Evolutionary conservation across 92 coral and sea anemone species (phyloP).

Genomic region (Epizoanthus scotinus): DNA sequence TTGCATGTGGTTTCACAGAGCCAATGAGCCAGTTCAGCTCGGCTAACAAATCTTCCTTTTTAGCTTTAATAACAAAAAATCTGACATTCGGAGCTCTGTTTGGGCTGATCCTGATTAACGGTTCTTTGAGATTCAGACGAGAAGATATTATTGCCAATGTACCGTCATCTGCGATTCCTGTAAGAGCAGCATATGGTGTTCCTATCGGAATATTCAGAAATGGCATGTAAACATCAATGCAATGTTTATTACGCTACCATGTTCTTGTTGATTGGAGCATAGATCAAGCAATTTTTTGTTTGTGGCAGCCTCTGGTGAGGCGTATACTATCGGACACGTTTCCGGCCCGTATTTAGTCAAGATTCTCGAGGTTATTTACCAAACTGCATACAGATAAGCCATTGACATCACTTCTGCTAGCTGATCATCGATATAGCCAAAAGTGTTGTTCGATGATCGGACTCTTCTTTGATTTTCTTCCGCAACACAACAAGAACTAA

Average conservation of each 20-base stretch:
- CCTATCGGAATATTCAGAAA: not conserved
- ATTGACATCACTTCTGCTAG: not conserved
- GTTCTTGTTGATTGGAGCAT: not conserved
- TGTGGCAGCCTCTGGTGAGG: not conserved
- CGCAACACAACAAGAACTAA: not conserved
- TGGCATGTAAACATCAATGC: not conserved
- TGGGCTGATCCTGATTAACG: not conserved
- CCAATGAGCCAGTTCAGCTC: slow-evolving; percentile 45
- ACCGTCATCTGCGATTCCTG: not conserved
- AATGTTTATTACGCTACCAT: not conserved
- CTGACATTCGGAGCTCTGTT: not conserved
- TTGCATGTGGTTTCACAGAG: slow-evolving; percentile 5
- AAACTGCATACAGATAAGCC: not conserved
- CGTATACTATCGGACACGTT: not conserved
- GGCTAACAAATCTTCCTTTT: not conserved
- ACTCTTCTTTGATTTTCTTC: no score
- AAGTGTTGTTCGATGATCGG: not conserved
- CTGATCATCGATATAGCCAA: not conserved
- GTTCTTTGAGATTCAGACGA: not conserved
- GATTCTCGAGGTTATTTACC: not conserved
- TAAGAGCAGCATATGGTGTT: slow-evolving; percentile 2
- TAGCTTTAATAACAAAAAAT: not conserved
- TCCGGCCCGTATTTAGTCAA: not conserved
- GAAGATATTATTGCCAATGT: not conserved
- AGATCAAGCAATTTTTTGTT: not conserved